Evolutionary conservation across 2,888 invertebrate species (phyloP), one percentile per base, ranked within the genome.

Genomic region (Pachydiplax longipennis): DNA sequence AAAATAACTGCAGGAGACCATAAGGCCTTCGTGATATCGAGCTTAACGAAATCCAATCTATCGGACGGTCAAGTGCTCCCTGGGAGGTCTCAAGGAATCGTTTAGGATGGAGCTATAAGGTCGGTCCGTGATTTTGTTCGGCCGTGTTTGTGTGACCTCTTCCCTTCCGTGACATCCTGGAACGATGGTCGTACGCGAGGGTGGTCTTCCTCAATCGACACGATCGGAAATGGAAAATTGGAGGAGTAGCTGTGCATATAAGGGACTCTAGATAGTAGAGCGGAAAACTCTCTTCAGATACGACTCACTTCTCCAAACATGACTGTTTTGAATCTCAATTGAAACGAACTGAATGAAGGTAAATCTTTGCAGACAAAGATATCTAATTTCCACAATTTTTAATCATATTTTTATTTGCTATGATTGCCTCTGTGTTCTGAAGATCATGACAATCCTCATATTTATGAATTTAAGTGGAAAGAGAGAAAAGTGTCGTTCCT

Each of bases 41-140:
- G 87, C 61, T 87, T 65, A 87, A 65, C 87, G 65, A n/a, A 87
- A 87, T 87, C 87, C 61, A 37, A 87, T 65, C 87, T 87, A 58
- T 35, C 10, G 37, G n/a, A 37, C 58, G 65, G 87, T 61, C 87
- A 65, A 61, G 61, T 37, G 58, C 87, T 65, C 65, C 40, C 35
- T 87, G 87, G 61, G 65, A 65, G 87, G 87, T 83, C 87, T n/a
- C 15, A 31, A 31, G 73, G n/a, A 73, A 73, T 73, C 73, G 73
- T 25, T 73, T 12, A 31, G 61, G 37, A 61, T 87, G 37, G 65
- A 61, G 48, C 25, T 35, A 53, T 81, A 35, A 35, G 22, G 81
- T 81, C 40, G 81, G n/a, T 8, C n/a, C 13, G 61, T 35, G 83
- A 22, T 35, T 81, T 40, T 81, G 31, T 87, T 35, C 58, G 22